phyloP scores from a whole-genome alignment of 2,888 invertebrate species.

The Nephrotoma flavescens region DNA sequence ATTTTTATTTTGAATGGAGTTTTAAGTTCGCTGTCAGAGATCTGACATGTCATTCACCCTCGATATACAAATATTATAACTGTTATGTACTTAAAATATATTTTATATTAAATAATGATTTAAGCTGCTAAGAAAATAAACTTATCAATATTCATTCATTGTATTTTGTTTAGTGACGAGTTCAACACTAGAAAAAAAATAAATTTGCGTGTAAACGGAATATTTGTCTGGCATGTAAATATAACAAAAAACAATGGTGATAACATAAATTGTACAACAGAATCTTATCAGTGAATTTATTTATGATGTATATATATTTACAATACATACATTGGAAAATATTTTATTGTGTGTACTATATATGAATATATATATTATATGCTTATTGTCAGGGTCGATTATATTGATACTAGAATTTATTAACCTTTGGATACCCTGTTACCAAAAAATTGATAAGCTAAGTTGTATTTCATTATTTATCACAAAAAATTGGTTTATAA shows the following conservation, averaged over 20 bases:
- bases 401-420: background rate
- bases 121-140: background rate
- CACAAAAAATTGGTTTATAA: background rate
- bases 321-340: no score
- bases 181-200: background rate
- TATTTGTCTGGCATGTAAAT: background rate
- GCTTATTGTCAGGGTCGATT: background rate
- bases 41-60: no score
- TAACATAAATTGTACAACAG: background rate
- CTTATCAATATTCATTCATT: background rate
- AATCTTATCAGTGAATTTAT: background rate
- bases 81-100: no score
- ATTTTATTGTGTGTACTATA: no score
- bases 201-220: background rate
- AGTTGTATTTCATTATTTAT: background rate
- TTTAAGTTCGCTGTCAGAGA: no score
- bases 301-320: background rate
- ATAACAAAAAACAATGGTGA: background rate
- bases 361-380: background rate
- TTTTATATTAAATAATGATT: no score
- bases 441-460: background rate
- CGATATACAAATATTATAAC: no score
- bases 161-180: background rate
- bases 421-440: background rate
- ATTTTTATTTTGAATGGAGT: no score